Conservation (phyloP, 2,888 invertebrate species). For the Xylophagus ater region DNA sequence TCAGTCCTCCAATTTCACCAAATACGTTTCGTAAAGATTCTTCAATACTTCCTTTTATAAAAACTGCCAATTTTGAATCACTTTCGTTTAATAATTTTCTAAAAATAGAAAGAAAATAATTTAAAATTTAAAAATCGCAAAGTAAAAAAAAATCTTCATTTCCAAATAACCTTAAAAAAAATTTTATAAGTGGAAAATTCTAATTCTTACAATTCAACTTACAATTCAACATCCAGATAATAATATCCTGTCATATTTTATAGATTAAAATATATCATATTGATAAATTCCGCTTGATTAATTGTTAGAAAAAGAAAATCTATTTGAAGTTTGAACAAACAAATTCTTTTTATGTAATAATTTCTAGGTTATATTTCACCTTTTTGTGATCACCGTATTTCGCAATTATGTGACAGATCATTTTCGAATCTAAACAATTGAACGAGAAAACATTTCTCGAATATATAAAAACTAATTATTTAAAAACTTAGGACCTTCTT, state of each 20-base stretch:
- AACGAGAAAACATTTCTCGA: no score
- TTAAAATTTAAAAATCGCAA: conserved; percentile 3
- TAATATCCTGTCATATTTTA: conserved; percentile 37
- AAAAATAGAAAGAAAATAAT: conserved; percentile 1
- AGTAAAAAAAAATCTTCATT: conserved; percentile 1
- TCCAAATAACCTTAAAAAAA: conserved; percentile 5
- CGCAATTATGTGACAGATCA: no score
- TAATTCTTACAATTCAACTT: conserved; percentile 29
- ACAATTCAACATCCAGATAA: conserved; percentile 47
- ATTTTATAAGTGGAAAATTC: background rate
- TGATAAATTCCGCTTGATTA: no score
- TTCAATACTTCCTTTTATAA: conserved; percentile 47
- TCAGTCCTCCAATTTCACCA: conserved; percentile 46
- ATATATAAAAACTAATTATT: no score
- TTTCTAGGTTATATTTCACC: no score
- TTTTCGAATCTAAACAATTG: no score
- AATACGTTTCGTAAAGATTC: conserved; percentile 43
- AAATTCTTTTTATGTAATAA: no score
- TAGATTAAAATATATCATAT: background rate
- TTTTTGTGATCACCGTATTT: no score
- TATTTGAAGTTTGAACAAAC: no score
- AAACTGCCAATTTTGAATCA: conserved; percentile 33
- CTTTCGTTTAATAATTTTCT: conserved; percentile 9
- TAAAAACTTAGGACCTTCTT: no score
- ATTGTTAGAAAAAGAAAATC: no score